Evolutionary conservation across 2,797 vertebrate species (phyloP).

Genomic region (Urophycis tenuis): DNA sequence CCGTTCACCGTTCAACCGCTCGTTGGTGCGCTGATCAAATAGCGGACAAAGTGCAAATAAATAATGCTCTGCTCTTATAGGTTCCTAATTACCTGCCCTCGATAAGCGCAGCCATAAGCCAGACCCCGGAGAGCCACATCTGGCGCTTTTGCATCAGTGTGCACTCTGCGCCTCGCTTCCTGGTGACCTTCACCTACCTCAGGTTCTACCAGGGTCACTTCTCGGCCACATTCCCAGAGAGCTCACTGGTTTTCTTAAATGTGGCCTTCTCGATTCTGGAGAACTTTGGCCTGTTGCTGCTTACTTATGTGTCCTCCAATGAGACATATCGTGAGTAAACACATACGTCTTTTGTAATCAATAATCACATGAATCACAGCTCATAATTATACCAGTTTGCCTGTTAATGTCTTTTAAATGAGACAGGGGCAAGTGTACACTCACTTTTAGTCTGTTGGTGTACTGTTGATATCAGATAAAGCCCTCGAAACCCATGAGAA

Average conservation of each 20-base stretch:
- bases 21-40: no score
- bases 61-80: constrained; percentile 48
- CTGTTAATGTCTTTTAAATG: neutral
- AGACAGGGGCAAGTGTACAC: neutral
- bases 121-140: constrained; percentile 82
- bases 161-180: constrained; percentile 80
- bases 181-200: constrained; percentile 81
- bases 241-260: constrained; percentile 65
- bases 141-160: constrained; percentile 86
- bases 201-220: constrained; percentile 76
- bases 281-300: constrained; percentile 78
- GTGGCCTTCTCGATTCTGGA: constrained; percentile 74
- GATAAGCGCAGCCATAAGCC: constrained; percentile 84
- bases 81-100: constrained; percentile 89
- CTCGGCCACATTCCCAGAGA: constrained; percentile 64
- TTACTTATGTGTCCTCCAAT: constrained; percentile 84
- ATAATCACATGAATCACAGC: neutral
- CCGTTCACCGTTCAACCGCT: neutral
- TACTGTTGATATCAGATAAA: neutral
- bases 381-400: no score
- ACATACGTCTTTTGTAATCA: neutral
- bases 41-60: no score
- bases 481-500: neutral
- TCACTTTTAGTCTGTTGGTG: neutral
- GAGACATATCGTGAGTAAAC: constrained; percentile 78